A percentile compares a stretch with the other conserved stretches of the same genome.
Conservation (phyloP, 2,797 vertebrate species). For the Hemitrygon akajei region DNA sequence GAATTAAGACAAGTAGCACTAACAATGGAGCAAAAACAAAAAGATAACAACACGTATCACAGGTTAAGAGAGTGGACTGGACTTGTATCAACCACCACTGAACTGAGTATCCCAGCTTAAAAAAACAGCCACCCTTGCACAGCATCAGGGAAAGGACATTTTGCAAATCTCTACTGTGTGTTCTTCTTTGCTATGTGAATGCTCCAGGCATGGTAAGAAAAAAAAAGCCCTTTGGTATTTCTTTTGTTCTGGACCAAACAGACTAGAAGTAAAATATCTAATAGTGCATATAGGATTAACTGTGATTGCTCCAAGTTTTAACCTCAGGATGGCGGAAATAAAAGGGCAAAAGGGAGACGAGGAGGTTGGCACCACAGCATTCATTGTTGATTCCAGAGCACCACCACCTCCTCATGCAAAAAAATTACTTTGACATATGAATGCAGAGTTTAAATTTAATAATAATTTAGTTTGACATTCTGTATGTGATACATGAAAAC, state of each 20-base stretch:
- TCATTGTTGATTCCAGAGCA: background rate
- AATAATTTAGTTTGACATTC: no score
- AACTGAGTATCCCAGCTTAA: no score
- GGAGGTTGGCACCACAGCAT: background rate
- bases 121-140: no score
- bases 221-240: background rate
- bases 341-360: background rate
- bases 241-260: background rate
- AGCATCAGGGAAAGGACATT: background rate
- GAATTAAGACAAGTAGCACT: background rate
- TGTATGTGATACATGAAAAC: background rate
- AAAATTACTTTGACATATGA: background rate
- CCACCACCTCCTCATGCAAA: background rate
- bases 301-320: background rate
- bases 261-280: background rate
- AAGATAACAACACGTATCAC: background rate
- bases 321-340: background rate
- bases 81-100: background rate
- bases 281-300: background rate
- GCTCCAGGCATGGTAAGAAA: no score
- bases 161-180: background rate
- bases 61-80: no score
- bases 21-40: background rate
- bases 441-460: no score
- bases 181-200: background rate